Conservation (phyloP, 2,797 vertebrate species). For the Sebastes nivosus region DNA sequence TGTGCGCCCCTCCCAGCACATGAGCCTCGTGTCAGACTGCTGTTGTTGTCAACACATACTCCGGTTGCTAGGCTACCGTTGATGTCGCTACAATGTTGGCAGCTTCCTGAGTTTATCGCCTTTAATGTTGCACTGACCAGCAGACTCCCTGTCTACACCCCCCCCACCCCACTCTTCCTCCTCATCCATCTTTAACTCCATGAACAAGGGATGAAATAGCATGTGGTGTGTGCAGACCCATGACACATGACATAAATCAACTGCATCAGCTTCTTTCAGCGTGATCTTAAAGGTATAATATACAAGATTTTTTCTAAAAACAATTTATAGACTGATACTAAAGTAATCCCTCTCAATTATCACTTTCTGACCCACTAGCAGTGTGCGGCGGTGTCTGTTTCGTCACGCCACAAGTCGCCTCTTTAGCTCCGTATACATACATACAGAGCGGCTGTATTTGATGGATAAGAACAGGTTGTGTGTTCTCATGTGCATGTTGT, state of each 20-base stretch:
- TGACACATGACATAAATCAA: not conserved
- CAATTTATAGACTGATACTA: too few relatives aligned
- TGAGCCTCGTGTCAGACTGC: constrained; percentile 46
- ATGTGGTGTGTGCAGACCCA: not conserved
- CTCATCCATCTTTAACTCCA: not conserved
- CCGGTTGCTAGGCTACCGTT: constrained; percentile 67
- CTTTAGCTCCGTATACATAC: too few relatives aligned
- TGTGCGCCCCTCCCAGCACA: constrained; percentile 25
- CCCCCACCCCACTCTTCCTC: rapidly evolving
- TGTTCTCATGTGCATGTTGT: not conserved
- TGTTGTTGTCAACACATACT: constrained; percentile 79
- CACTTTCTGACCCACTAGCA: too few relatives aligned
- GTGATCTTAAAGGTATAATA: too few relatives aligned
- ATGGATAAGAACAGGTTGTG: not conserved
- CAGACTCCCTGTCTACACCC: constrained; percentile 40
- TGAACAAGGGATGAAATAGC: not conserved
- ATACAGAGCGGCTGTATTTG: not conserved
- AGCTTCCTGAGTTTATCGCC: constrained; percentile 63
- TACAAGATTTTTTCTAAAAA: rapidly evolving
- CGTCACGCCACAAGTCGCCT: rapidly evolving
- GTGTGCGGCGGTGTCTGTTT: too few relatives aligned
- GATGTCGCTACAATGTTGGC: constrained; percentile 48
- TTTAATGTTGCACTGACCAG: constrained; percentile 58
- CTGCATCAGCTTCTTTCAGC: not conserved
- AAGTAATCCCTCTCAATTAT: too few relatives aligned